Conservation (phyloP, 2,888 invertebrate species). For the Polylopha cassiicola region DNA sequence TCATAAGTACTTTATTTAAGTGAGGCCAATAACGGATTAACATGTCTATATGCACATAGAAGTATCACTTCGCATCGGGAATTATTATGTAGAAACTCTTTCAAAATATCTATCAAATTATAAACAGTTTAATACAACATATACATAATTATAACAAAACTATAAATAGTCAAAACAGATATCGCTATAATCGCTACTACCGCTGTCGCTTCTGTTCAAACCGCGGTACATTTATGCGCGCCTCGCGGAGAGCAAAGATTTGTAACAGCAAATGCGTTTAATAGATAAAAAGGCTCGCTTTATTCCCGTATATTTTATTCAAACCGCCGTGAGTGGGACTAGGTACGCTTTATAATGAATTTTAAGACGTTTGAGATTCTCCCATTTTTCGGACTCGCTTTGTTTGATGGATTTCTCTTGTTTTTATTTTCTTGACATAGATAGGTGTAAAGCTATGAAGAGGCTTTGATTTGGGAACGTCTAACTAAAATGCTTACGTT, state of each 20-base stretch:
- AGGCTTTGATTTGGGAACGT: too few relatives aligned
- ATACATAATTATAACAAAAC: too few relatives aligned
- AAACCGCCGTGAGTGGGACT: conserved; percentile 51
- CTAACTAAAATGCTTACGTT: too few relatives aligned
- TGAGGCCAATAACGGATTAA: too few relatives aligned
- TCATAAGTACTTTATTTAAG: too few relatives aligned
- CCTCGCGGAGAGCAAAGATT: conserved; percentile 47
- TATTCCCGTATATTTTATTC: conserved; percentile 68
- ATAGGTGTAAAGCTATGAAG: background rate
- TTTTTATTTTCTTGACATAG: conserved; percentile 4
- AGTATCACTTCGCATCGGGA: too few relatives aligned
- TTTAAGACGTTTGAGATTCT: conserved; percentile 39
- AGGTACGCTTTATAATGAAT: conserved; percentile 57
- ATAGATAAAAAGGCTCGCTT: conserved; percentile 67
- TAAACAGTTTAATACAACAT: too few relatives aligned
- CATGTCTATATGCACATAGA: too few relatives aligned
- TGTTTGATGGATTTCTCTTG: conserved; percentile 4
- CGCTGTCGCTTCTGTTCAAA: background rate
- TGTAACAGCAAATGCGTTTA: conserved; percentile 68
- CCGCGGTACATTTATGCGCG: conserved; percentile 4
- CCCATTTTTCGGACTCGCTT: conserved; percentile 1
- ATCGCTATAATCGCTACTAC: conserved; percentile 21
- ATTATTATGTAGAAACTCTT: too few relatives aligned
- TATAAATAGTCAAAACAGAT: conserved; percentile 14
- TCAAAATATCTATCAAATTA: too few relatives aligned